Base-by-base conservation (phyloP, 2,888 invertebrate genomes). In the Clistopyga incitator region DNA sequence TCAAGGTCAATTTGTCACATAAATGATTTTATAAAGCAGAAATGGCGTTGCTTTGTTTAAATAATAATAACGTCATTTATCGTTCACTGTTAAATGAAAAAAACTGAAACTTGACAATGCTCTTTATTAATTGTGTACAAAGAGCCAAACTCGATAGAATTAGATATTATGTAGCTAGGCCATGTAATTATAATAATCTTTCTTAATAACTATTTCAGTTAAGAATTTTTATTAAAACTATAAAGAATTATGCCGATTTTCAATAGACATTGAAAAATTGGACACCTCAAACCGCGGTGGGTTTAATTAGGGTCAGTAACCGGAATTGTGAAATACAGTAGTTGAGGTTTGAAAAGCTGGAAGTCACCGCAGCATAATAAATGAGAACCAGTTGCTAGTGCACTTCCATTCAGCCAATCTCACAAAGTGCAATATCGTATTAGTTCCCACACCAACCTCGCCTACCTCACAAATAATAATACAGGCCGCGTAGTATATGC, bases 371-470 rank as follows among this genome's bases (percentile, higher is more conserved):
- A 25, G 10, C 15, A n/a, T 34, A 61, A 61, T 29, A 34, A 61
- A 34, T 15, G 18, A 34, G 8, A 61, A 61, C 10, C 29, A 18
- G 18, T 61, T 61, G n/a, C 10, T 34, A 8, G 29, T 59, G 6
- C 29, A 29, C 13, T 20, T 54, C 52, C 20, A 54, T 54, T 23
- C 59, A 59, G n/a, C 34, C 34, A 34, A 34, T 59, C 34, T 3
- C 15, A n/a, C 59, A 59, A 59, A 59, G 29, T 59, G 34, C 29
- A 59, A 59, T n/a, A 34, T 34, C 54, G 13, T n/a, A 56, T 25
- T 56, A 56, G 34, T 18, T 6, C 34, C 13, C 38, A 8, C 18
- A 34, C 15, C 20, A 70, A 70, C 20, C 54, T 23, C 42, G 18
- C 38, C 38, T 54, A 54, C 20, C 18, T 15, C 2, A 42, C 18